Evolutionary conservation across 2,113 vertebrate species (phyloP), one percentile per base, ranked within the genome.

Genomic region (Bubo blakistoni): DNA sequence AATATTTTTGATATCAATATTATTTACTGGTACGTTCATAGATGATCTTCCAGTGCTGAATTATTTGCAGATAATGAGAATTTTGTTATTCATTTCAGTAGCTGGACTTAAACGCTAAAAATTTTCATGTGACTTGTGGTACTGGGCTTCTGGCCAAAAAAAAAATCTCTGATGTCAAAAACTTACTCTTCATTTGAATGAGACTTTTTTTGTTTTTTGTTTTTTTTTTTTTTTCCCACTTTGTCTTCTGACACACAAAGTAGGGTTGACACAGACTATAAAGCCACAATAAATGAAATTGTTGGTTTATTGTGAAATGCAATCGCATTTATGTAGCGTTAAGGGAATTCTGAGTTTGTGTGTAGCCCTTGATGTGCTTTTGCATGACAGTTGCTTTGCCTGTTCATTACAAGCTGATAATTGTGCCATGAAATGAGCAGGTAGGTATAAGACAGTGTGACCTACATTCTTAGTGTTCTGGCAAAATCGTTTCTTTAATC

Each of bases 241-340:
- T 44, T 32, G 11, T 32, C 10, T 86, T 86, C 52, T 61, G 58
- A 42, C n/a, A 36, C 30, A 34, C 24, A 13, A 16, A 55, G 36
- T 36, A 61, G 24, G 36, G 46, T 52, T 52, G 29, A 9, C 32
- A 10, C 0, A 0, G 67, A 3, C 16, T 38, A 1, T 22, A 65
- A 29, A 77, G 9, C 21, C 29, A 29, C 0, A 0, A 6, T 38
- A 20, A 44, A 12, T 54, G 9, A 15, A 54, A 10, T 18, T 14
- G 17, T 24, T 20, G 51, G 6, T 12, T 46, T 86, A 18, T 6
- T 15, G 9, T 59, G 77, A 73, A 11, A 22, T 69, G 27, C 70
- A 44, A 62, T 24, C 0, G 0, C 6, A 1, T 20, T 55, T 25
- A 1, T 3, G 27, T 52, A n/a, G 65, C 18, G 3, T 9, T 8